These are phyloP conservation scores for Hirundo rustica DNA, from an alignment of 2,797 vertebrate species.

Conservation along the genomic window DNA sequence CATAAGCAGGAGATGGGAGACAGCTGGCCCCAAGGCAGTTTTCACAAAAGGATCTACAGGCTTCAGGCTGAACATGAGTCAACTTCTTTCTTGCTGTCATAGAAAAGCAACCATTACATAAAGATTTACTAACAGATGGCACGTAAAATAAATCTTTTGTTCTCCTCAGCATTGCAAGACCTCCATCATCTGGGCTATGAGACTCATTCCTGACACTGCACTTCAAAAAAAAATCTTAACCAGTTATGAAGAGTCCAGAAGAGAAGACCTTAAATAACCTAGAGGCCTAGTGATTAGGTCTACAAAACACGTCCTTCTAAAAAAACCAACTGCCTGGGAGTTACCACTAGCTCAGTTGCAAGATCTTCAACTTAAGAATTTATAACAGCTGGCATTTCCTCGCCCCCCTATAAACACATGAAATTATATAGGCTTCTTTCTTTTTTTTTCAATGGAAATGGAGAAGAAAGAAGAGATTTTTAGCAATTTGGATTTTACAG, in stretches of 20 bases:
- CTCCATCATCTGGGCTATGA: neutral
- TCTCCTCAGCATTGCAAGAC: neutral
- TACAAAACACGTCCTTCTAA: neutral
- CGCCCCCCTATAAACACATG: neutral
- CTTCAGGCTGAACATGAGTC: conserved; percentile 11
- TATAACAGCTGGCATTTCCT: neutral
- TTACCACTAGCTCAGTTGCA: neutral
- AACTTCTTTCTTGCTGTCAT: conserved; percentile 13
- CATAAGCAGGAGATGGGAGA: neutral
- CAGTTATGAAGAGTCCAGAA: neutral
- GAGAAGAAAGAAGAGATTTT: neutral
- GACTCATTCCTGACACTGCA: neutral
- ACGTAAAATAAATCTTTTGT: neutral
- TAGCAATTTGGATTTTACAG: neutral
- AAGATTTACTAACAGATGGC: conserved; percentile 11
- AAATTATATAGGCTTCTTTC: neutral
- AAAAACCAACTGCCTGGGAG: neutral
- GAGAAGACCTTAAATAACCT: neutral
- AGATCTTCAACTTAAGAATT: neutral
- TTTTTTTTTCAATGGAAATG: neutral
- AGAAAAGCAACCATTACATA: neutral
- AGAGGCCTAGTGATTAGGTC: neutral
- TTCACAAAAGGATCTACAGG: neutral
- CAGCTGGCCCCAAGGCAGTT: conserved; percentile 1
- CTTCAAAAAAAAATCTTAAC: neutral